A percentile compares a stretch with the other conserved stretches of the same genome.
Evolutionary conservation across 2,797 vertebrate species (phyloP).

Genomic region (Myripristis jacobus): DNA sequence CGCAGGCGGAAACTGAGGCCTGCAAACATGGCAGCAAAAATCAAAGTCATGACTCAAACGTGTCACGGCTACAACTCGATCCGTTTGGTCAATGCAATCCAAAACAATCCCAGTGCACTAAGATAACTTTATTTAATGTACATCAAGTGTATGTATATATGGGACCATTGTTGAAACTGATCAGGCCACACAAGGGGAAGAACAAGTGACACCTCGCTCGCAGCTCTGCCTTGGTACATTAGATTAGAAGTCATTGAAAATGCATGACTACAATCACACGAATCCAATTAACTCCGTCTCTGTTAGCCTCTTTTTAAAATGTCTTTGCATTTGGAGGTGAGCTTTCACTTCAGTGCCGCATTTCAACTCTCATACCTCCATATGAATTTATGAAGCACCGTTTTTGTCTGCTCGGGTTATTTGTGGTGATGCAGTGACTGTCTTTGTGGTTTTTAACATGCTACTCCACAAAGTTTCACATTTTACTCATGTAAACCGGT

Average conservation of each 20-base stretch:
- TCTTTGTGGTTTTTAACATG: slow-evolving; percentile 19
- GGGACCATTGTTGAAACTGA: background rate
- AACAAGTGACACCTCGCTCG: slow-evolving; percentile 3
- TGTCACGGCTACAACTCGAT: too few species aligned
- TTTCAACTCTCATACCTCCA: background rate
- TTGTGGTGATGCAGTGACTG: background rate
- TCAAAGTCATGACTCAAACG: too few species aligned
- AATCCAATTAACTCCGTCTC: slow-evolving; percentile 42
- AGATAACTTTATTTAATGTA: background rate
- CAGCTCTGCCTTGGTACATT: slow-evolving; percentile 20
- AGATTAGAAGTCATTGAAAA: slow-evolving; percentile 58
- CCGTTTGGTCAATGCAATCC: background rate
- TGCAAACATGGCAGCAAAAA: too few species aligned
- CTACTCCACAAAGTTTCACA: slow-evolving; percentile 30
- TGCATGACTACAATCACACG: slow-evolving; percentile 51
- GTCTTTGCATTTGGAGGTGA: background rate
- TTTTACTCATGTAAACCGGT: slow-evolving; percentile 13
- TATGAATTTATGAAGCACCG: slow-evolving; percentile 10
- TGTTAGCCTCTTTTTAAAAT: slow-evolving; percentile 9
- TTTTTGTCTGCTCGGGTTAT: background rate
- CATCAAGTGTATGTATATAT: background rate
- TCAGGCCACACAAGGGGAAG: slow-evolving; percentile 4
- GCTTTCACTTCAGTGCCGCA: background rate
- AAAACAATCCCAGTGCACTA: background rate
- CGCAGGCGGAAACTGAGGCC: too few species aligned